Evolutionary conservation across 1,140 invertebrate species (phyloP).

Genomic region (Drosophila albomicans): DNA sequence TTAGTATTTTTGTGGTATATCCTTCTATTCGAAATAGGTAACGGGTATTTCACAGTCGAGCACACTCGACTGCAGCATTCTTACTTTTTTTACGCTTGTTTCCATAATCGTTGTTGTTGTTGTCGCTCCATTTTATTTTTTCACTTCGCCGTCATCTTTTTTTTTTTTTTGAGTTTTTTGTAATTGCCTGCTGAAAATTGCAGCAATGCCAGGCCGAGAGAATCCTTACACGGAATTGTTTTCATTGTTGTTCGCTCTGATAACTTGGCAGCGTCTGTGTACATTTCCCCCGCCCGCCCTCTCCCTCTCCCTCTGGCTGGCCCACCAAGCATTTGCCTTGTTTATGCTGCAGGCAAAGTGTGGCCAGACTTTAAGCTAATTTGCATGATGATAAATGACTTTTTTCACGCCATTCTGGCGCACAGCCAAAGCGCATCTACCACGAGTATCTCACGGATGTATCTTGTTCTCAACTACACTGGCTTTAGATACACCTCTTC

Average conservation of each 20-base stretch:
- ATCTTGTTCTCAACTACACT: constrained; percentile 6
- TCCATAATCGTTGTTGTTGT: constrained; percentile 30
- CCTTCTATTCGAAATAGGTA: too few relatives aligned
- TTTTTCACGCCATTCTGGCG: constrained; percentile 36
- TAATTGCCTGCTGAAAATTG: constrained; percentile 36
- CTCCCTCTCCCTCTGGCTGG: too few relatives aligned
- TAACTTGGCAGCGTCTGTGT: constrained; percentile 30
- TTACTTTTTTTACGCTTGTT: constrained; percentile 10
- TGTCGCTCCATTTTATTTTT: constrained; percentile 22
- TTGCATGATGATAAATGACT: constrained; percentile 40
- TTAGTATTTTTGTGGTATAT: too few relatives aligned
- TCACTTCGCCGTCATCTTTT: constrained; percentile 1
- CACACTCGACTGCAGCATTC: too few relatives aligned
- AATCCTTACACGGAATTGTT: constrained; percentile 35
- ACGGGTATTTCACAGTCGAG: too few relatives aligned
- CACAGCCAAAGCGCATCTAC: constrained; percentile 17
- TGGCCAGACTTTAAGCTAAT: constrained; percentile 39
- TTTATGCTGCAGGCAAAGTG: constrained; percentile 24
- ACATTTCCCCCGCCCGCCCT: background rate
- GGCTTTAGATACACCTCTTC: background rate
- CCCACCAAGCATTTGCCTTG: background rate
- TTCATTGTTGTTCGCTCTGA: constrained; percentile 40
- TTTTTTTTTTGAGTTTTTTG: background rate
- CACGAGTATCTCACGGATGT: constrained; percentile 16
- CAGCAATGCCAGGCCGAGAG: constrained; percentile 10